Base-by-base conservation (phyloP, 2,797 vertebrate species). In the Anguilla obscura region DNA sequence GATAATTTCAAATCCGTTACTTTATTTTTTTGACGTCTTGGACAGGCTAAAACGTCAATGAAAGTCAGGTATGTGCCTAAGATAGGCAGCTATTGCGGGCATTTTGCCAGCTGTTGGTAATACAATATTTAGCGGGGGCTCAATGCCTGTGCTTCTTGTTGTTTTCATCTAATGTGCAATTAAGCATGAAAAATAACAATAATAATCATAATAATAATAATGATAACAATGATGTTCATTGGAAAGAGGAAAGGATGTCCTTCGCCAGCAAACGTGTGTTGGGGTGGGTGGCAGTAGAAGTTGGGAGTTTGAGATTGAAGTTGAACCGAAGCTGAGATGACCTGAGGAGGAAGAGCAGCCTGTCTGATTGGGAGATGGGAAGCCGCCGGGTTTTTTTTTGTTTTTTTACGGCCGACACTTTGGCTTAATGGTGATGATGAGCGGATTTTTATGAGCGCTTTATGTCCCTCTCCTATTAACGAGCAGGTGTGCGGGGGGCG, bases 391-490 rank as follows among this genome's bases (percentile, higher is more conserved):
- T 33, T 45, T 93, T 93, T 93, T 93, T 50, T 50, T 6, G 48
- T 9, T 50, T 6, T 93, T 93, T 93, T 93, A 93, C 90, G 86
- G 91, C 86, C 48, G 90, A 93, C 91, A 92, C 92, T 93, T 94
- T 79, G 84, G 84, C 84, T 69, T 89, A 87, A 90, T 90, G 76
- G 86, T 66, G 86, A 85, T 76, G 54, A 86, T 60, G 88, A 91
- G 89, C 80, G 87, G 84, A 50, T 87, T 85, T 93, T 94, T 92
- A 93, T 82, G 88, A 91, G 91, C 74, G 88, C 92, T 94, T 93
- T 91, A 93, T 93, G 90, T 92, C 90, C 91, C 91, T 86, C 86
- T 92, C 91, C 90, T 89, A 93, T 94, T 94, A 94, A 92, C 86
- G 56, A 93, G 91, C 93, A 94, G 93, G 92, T 93, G 94, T 91